Evolutionary conservation across 2,113 vertebrate genomes (phyloP).

Genomic region (Formicarius rufipectus): DNA sequence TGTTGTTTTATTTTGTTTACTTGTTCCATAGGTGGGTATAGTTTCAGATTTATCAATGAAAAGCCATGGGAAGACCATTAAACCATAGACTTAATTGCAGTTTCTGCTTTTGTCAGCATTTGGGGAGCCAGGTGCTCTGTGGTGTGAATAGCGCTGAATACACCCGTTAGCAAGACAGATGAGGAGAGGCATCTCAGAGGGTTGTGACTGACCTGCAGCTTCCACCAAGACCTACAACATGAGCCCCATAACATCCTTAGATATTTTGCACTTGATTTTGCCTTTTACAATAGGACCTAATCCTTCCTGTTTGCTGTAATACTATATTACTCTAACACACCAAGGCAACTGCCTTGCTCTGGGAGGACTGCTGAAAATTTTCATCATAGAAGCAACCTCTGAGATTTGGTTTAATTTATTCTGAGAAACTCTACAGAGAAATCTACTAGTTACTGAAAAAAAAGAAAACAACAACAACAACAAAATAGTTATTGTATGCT

Average conservation of each 20-base stretch:
- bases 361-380: background rate
- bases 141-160: background rate
- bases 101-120: background rate
- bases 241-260: background rate
- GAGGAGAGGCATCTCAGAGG: background rate
- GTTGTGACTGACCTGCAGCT: background rate
- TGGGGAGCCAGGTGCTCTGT: background rate
- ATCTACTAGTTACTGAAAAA: background rate
- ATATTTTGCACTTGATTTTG: background rate
- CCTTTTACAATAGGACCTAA: background rate
- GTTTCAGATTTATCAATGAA: background rate
- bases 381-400: background rate
- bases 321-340: background rate
- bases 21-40: background rate
- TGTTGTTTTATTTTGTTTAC: background rate
- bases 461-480: no score
- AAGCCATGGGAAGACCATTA: background rate
- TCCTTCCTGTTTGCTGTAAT: background rate
- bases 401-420: constrained; percentile 9
- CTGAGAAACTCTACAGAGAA: background rate
- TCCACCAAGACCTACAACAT: background rate
- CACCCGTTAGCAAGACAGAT: background rate
- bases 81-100: background rate
- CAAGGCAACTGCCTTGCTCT: background rate
- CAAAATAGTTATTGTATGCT: background rate